These are phyloP conservation scores for Corythornis vintsioides DNA, from an alignment of 2,113 vertebrate species.

Conservation along the genomic window DNA sequence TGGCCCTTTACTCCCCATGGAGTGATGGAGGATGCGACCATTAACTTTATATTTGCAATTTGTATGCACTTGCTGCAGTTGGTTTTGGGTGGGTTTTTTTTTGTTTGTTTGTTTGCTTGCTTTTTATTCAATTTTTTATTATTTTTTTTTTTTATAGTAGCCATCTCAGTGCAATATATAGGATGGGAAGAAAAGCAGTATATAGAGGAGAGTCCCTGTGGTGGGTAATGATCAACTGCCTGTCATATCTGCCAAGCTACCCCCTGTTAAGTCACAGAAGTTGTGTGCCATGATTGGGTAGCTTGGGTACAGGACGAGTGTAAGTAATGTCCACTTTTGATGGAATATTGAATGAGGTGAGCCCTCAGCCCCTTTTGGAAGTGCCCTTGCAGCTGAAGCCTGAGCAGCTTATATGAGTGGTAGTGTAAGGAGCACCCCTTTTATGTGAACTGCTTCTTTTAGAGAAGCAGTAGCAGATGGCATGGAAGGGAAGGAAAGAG, in stretches of 20 bases:
- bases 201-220: background rate
- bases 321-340: background rate
- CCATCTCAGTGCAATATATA: background rate
- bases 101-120: too few species aligned
- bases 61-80: conserved; percentile 6
- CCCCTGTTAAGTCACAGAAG: background rate
- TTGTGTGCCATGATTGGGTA: rapidly evolving
- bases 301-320: background rate
- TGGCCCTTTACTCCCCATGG: background rate
- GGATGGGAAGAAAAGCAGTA: background rate
- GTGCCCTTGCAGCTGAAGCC: background rate
- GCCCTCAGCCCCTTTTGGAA: background rate
- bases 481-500: background rate
- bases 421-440: background rate
- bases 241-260: background rate
- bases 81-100: background rate
- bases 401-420: background rate
- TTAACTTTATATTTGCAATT: conserved; percentile 45
- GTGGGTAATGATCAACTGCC: background rate
- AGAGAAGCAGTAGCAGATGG: background rate
- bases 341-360: background rate
- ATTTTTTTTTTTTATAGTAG: background rate
- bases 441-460: background rate
- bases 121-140: too few species aligned
- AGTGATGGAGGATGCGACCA: background rate